Evolutionary conservation across 2,113 vertebrate species (phyloP).

Genomic region (Cyprinodon tularosa): DNA sequence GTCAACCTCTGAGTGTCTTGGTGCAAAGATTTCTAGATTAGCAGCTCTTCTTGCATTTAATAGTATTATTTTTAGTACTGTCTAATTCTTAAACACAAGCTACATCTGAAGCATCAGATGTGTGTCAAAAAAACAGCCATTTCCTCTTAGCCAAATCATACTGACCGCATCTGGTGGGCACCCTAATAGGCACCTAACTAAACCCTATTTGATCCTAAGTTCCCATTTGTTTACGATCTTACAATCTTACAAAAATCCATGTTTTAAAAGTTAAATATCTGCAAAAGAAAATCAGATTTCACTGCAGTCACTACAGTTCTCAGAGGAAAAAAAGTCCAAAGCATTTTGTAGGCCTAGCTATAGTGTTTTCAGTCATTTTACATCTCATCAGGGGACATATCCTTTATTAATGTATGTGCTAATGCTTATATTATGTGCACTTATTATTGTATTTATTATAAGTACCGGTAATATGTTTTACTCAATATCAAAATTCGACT

Average conservation of each 20-base stretch:
- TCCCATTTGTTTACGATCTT: background rate
- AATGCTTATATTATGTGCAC: no score
- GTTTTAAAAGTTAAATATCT: background rate
- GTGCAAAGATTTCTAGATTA: background rate
- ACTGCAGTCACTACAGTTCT: background rate
- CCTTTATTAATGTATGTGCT: background rate
- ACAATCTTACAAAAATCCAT: background rate
- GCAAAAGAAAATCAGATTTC: background rate
- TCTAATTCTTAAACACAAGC: background rate
- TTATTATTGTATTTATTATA: no score
- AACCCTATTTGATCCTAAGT: background rate
- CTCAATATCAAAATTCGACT: no score
- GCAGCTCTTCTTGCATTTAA: background rate
- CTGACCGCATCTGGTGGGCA: background rate
- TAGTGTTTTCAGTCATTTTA: background rate
- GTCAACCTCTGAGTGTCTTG: background rate
- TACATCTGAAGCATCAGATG: background rate
- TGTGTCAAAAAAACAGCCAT: no score
- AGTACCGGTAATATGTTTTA: no score
- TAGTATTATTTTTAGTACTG: background rate
- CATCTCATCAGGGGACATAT: background rate
- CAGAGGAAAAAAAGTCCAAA: no score
- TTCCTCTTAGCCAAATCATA: background rate
- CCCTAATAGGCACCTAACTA: no score
- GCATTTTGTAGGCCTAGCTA: background rate